Conservation (phyloP, 2,797 vertebrate genomes). For the Pteronotus mesoamericanus region DNA sequence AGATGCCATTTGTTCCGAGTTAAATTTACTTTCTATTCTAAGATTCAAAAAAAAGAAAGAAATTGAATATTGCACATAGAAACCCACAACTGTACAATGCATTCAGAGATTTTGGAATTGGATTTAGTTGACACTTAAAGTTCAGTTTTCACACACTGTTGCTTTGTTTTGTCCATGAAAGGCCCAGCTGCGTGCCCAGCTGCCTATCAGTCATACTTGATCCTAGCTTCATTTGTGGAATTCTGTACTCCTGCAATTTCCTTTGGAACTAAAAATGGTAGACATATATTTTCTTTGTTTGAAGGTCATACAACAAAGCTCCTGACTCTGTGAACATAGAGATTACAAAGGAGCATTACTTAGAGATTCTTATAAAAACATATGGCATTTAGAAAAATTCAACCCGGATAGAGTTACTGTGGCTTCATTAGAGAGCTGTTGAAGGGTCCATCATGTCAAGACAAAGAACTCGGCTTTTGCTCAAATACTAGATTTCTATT, state of each 20-base stretch:
- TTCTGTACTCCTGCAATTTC: constrained; percentile 30
- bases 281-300: neutral
- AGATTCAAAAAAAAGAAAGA: constrained; percentile 31
- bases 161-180: constrained; percentile 53
- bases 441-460: constrained; percentile 34
- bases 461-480: constrained; percentile 55
- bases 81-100: neutral
- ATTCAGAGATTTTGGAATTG: neutral
- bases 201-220: constrained; percentile 49
- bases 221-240: neutral
- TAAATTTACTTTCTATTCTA: constrained; percentile 49
- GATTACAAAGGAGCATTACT: constrained; percentile 26
- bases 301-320: constrained; percentile 33
- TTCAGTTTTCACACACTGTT: constrained; percentile 37
- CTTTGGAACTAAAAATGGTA: constrained; percentile 36
- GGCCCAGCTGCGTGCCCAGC: constrained; percentile 64
- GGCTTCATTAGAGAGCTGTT: constrained; percentile 36
- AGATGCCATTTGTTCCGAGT: constrained; percentile 37
- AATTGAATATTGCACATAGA: neutral
- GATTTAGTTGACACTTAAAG: constrained; percentile 50
- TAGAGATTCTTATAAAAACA: constrained; percentile 55
- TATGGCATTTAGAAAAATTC: constrained; percentile 56
- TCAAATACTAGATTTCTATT: neutral
- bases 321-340: constrained; percentile 30
- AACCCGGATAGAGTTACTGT: constrained; percentile 54